Percentiles rank a stretch among this genome's conserved stretches.
These are phyloP conservation scores for Dipodomys stephensi DNA, from an alignment of 2,113 vertebrate genomes.

Conservation along the genomic window DNA sequence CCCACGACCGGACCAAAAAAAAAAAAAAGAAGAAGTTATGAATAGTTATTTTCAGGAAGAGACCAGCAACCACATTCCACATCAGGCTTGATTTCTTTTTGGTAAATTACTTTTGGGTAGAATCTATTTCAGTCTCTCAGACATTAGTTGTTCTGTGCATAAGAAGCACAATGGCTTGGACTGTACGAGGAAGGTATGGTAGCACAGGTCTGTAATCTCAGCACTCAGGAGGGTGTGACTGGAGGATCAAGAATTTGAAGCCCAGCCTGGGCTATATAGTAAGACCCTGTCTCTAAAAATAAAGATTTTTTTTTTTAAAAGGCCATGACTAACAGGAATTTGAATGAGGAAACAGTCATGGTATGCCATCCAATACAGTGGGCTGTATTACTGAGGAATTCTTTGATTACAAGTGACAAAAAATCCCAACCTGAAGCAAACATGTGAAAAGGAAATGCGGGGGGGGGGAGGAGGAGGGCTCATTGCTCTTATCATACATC, in stretches of 20 bases:
- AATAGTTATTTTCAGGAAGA: not conserved
- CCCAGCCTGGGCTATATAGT: not conserved
- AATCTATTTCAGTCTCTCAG: not conserved
- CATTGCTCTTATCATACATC: too few species aligned
- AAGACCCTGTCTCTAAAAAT: not conserved
- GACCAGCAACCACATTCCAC: not conserved
- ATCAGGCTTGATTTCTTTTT: constrained; percentile 1
- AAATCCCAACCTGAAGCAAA: not conserved
- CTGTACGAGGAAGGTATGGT: not conserved
- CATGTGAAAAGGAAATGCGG: not conserved
- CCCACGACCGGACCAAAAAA: too few species aligned
- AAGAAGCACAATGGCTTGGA: not conserved
- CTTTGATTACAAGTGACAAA: constrained; percentile 45
- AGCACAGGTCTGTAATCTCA: not conserved
- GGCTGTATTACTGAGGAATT: not conserved
- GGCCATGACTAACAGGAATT: not conserved
- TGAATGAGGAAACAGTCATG: not conserved
- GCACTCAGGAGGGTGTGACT: not conserved
- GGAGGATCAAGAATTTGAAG: not conserved
- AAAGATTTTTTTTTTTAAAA: not conserved
- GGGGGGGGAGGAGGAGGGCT: too few species aligned
- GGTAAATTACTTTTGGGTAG: not conserved
- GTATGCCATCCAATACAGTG: not conserved
- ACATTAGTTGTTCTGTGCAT: not conserved
- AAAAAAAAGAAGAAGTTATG: not conserved